Percentiles rank a stretch among this genome's conserved stretches.
These are phyloP conservation scores for Limnothrissa miodon DNA, from an alignment of 2,113 vertebrate species.

Conservation along the genomic window DNA sequence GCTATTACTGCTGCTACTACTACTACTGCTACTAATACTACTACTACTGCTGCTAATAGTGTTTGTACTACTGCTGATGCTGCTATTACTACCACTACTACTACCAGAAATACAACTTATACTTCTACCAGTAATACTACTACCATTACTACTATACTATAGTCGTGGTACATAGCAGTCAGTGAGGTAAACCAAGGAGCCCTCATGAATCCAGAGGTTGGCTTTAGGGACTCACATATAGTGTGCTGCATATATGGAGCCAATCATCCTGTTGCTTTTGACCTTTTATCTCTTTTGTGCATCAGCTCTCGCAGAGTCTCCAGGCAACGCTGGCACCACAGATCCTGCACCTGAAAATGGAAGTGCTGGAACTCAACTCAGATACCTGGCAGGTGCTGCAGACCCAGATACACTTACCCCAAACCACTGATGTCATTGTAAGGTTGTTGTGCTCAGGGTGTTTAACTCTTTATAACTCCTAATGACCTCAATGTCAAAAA, in stretches of 20 bases:
- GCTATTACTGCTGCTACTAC: too few relatives aligned
- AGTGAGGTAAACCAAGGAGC: neutral
- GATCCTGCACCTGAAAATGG: neutral
- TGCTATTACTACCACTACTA: too few relatives aligned
- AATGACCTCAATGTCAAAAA: too few relatives aligned
- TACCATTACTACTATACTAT: too few relatives aligned
- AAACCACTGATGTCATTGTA: too few relatives aligned
- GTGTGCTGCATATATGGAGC: neutral
- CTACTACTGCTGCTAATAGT: too few relatives aligned
- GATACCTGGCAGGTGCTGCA: constrained; percentile 5
- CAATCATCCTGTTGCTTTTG: neutral
- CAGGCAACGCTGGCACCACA: neutral
- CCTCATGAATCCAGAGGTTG: neutral
- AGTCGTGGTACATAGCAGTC: neutral
- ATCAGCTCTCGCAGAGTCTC: neutral
- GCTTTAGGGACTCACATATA: neutral
- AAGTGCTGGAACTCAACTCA: neutral
- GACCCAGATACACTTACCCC: neutral
- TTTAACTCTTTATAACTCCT: too few relatives aligned
- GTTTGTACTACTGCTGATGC: too few relatives aligned
- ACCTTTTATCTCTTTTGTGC: neutral
- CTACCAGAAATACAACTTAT: too few relatives aligned
- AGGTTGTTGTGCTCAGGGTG: too few relatives aligned
- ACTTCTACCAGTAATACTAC: too few relatives aligned
- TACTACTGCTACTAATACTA: too few relatives aligned